phyloP scores from a whole-genome alignment of 1,140 invertebrate genomes.

The Drosophila yakuba region DNA sequence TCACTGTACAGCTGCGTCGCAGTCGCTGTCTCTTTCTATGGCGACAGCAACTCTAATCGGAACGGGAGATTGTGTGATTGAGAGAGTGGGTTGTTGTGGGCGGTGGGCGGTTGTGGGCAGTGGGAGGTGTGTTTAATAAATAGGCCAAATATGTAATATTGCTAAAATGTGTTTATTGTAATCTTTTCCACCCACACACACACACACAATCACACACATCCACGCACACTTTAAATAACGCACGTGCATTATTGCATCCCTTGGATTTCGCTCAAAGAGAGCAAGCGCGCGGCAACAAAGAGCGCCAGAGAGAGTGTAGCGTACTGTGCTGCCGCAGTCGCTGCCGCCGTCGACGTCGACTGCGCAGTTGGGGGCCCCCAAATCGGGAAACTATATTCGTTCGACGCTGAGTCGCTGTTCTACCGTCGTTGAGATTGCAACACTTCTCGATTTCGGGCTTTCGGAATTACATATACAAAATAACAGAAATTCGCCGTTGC shows the following conservation, averaged over 20 bases:
- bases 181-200: constrained; percentile 57
- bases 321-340: not conserved
- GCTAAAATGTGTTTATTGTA: constrained; percentile 83
- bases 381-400: constrained; percentile 56
- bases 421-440: constrained; percentile 83
- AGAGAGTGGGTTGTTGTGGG: constrained; percentile 9
- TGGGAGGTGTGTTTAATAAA: constrained; percentile 65
- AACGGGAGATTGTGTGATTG: constrained; percentile 1
- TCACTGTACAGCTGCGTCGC: constrained; percentile 45
- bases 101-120: constrained; percentile 10
- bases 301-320: constrained; percentile 4
- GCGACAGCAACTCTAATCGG: constrained; percentile 54
- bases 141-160: constrained; percentile 83
- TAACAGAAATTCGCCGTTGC: constrained; percentile 27
- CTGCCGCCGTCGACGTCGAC: constrained; percentile 13
- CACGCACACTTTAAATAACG: constrained; percentile 20
- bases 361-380: constrained; percentile 68
- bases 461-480: constrained; percentile 26
- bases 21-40: constrained; percentile 7
- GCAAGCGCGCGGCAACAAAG: constrained; percentile 50
- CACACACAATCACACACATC: constrained; percentile 9
- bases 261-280: constrained; percentile 40
- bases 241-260: constrained; percentile 77
- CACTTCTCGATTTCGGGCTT: constrained; percentile 65
- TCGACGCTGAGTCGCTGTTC: constrained; percentile 77